Conservation (phyloP, 2,797 vertebrate species). For the Acrossocheilus fasciatus region DNA sequence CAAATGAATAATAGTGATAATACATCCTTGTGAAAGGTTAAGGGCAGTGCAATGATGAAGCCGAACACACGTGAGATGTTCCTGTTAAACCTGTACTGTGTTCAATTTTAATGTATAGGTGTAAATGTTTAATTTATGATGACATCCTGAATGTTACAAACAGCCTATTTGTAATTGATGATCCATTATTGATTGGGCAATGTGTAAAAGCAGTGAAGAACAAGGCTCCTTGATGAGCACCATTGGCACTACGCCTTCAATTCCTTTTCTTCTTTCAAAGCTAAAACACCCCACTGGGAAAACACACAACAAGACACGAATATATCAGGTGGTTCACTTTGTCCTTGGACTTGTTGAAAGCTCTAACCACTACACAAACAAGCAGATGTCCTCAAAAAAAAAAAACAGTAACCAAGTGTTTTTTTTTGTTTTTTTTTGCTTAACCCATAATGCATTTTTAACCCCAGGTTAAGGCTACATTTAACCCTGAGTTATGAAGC, state of each 20-base stretch:
- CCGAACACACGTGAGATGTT: neutral
- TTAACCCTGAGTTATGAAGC: neutral
- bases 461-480: neutral
- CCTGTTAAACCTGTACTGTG: neutral
- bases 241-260: constrained; percentile 7
- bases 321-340: constrained; percentile 26
- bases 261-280: constrained; percentile 16
- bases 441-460: neutral
- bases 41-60: constrained; percentile 3
- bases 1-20: constrained; percentile 39
- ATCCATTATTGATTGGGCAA: constrained; percentile 18
- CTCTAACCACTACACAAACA: constrained; percentile 10
- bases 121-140: neutral
- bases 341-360: constrained; percentile 6
- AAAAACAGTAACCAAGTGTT: neutral
- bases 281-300: neutral
- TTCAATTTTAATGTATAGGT: neutral
- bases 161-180: constrained; percentile 20
- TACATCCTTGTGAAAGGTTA: constrained; percentile 26
- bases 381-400: constrained; percentile 6
- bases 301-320: neutral
- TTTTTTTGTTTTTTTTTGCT: neutral
- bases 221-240: constrained; percentile 24
- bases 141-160: neutral
- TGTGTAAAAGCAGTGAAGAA: constrained; percentile 16